Evolutionary conservation across 2,797 vertebrate species (phyloP), one percentile per base, ranked within the genome.

Genomic region (Megaceryle alcyon): DNA sequence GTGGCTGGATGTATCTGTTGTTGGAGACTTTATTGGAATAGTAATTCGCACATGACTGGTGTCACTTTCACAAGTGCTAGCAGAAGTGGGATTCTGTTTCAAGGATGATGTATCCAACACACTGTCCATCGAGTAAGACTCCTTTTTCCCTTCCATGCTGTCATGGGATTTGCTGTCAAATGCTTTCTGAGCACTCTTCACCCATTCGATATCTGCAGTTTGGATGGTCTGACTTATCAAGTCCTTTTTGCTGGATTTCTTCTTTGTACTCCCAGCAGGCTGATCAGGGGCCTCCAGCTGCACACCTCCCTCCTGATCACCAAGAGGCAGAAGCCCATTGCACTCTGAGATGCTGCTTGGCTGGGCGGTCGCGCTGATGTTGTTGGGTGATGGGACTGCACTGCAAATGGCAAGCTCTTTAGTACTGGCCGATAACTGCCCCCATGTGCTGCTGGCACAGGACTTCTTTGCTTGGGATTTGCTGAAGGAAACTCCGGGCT

Each of bases 171-270:
- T 98, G 91, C 97, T 97, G 88, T 99, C 98, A 97, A 97, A 98
- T 44, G 97, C 98, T 96, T 98, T 99, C 95, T 99, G 99, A 89
- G 98, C 85, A 63, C 97, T 99, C 97, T 99, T 99, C 95, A 98
- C 98, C 99, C 99, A 99, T 60, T 98, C 98, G 2, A 98, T 92
- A 69, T 99, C 99, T 81, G 98, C 61, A 65, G 98, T 97, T 96
- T 98, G 98, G 94, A 98, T 97, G 86, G 96, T 95, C 79, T 98
- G 98, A 97, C 96, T 98, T 88, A 98, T 97, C 91, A 98, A 97
- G 71, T 99, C 99, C 96, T 99, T 99, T 97, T 99, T 99, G 95
- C 98, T 98, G 70, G 99, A 98, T 97, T 99, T 99, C 96, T 99
- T 99, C 98, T 99, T 99, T 82, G 98, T 98, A 96, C 98, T 98